phyloP scores from a whole-genome alignment of 1,140 invertebrate genomes.

The Heterodera carotae region DNA sequence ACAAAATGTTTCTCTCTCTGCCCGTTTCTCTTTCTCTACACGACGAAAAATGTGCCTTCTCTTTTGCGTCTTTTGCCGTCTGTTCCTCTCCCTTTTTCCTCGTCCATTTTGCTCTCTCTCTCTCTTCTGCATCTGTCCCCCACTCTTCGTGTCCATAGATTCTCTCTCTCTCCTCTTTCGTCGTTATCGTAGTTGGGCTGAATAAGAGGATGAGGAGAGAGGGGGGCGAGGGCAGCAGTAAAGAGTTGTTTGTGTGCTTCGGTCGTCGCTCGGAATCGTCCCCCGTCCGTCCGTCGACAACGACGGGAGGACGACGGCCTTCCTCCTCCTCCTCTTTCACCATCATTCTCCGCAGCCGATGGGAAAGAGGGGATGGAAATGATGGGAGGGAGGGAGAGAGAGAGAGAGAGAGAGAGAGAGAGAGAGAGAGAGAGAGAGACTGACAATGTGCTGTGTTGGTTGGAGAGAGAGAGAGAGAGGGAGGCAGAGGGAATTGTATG shows the following conservation, averaged over 20 bases:
- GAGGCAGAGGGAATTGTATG: no score
- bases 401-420: no score
- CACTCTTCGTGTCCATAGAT: no score
- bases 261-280: background rate
- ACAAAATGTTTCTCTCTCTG: background rate
- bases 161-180: background rate
- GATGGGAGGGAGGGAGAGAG: no score
- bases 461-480: no score
- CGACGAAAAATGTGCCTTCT: no score
- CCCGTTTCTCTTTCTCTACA: no score
- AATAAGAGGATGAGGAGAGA: background rate
- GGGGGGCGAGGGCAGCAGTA: no score
- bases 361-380: background rate
- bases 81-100: background rate
- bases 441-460: no score
- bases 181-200: background rate
- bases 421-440: no score
- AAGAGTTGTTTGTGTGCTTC: background rate
- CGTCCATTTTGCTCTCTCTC: background rate
- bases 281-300: no score
- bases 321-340: background rate
- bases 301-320: background rate
- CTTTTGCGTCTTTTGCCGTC: no score
- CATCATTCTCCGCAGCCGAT: background rate
- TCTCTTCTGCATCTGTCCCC: background rate